Base-by-base conservation (phyloP, 1,140 invertebrate genomes). In the Drosophila aff. region DNA sequence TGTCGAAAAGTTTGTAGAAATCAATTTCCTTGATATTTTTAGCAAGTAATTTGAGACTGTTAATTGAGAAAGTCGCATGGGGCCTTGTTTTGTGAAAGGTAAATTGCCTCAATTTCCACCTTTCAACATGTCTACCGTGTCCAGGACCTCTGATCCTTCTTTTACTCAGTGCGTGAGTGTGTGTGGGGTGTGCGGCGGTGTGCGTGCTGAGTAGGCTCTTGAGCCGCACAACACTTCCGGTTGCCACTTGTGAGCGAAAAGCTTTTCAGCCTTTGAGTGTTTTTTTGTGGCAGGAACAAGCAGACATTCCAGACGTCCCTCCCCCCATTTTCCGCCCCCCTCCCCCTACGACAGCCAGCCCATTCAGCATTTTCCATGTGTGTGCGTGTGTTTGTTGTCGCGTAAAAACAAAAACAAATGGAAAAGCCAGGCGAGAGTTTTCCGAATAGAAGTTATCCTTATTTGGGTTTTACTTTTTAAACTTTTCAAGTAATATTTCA, bases 21-120 rank as follows among this genome's bases (percentile, higher is more conserved):
- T 26, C 21, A 40, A 38, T 57, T 53, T 53, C 18, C 33, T 53
- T 16, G 31, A 38, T 5, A 23, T 9, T 16, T 53, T 57, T 26
- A 10, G 9, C 9, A 38, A 23, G 33, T 38, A 3, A 40, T 55
- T 62, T 62, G n/a, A 4, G 13, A 8, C 15, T 23, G 18, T 55
- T 55, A 55, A 55, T 38, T 38, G 52, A 38, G 21, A 50, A 71
- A 73, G 76, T 69, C 50, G 50, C 28, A 13, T 33, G 50, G 50
- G 50, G 33, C 15, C 52, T 55, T 67, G 71, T 85, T 75, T 80
- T 64, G 44, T 18, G 40, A 69, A 81, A 79, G 73, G 71, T 79
- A 89, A 89, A 90, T 89, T 82, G 85, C 85, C 75, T 84, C 85
- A 81, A 89, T 89, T 89, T 89, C 85, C 85, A 89, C 81, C 85